Conservation (phyloP, 2,888 invertebrate species). For the Parascotia fuliginaria region DNA sequence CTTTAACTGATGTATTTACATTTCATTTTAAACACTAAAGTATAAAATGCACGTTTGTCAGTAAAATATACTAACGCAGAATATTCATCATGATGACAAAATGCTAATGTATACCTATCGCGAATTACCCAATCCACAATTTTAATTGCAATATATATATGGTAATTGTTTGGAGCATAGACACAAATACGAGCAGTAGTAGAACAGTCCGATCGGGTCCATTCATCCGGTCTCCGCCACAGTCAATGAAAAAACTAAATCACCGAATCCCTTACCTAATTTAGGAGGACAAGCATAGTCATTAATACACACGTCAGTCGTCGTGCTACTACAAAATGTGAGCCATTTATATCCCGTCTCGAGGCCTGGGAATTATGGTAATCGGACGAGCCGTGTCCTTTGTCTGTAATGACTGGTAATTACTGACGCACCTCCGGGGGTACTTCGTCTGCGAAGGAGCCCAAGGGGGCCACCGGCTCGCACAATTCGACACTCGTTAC, state of each 20-base stretch:
- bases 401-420: conserved; percentile 85
- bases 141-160: conserved; percentile 29
- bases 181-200: conserved; percentile 46
- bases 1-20: too few species aligned
- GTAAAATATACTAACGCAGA: too few species aligned
- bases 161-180: conserved; percentile 45
- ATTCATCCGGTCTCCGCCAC: conserved; percentile 53
- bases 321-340: conserved; percentile 84
- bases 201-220: conserved; percentile 28
- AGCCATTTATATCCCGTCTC: conserved; percentile 81
- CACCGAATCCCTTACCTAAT: conserved; percentile 83
- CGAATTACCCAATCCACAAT: too few species aligned
- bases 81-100: too few species aligned
- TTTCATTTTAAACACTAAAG: too few species aligned
- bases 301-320: conserved; percentile 85
- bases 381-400: conserved; percentile 84
- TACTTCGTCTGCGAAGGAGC: conserved; percentile 73
- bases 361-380: conserved; percentile 84
- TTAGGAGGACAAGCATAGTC: conserved; percentile 84
- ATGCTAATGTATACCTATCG: too few species aligned
- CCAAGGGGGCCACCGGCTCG: conserved; percentile 56
- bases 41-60: too few species aligned
- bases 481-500: conserved; percentile 85
- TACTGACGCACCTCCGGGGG: conserved; percentile 82
- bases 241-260: conserved; percentile 81